Base-by-base conservation (phyloP, 2,888 invertebrate species). In the Actias luna region DNA sequence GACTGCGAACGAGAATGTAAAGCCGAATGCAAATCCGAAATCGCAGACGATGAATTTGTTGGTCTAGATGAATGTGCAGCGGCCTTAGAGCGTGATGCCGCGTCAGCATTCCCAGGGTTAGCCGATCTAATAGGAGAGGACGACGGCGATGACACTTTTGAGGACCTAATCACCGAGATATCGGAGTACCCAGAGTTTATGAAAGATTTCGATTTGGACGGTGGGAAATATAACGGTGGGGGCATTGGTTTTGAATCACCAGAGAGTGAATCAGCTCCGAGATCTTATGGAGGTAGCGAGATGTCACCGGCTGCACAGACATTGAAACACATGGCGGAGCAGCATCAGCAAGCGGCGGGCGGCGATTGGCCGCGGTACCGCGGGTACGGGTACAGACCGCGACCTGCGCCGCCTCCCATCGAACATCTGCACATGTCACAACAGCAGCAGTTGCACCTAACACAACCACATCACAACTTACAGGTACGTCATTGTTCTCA, bases 321-420 rank as follows among this genome's bases (percentile, higher is more conserved):
- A 0, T 93, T 99, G 61, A 98, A 98, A 84, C 98, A 98, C 79
- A 98, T 98, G 98, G 98, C 98, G 46, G 98, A 98, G 84, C 98
- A 98, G 85, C 98, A 98, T 88, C 98, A 98, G 89, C 97, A 97
- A 87, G 90, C 89, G 65, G 80, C 91, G 35, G 92, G 90, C 82
- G 96, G 96, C 1, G 94, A 93, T 82, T 94, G 89, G 82, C 82
- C 84, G 68, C 87, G 91, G 62, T 91, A 87, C 93, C 95, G 91
- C 58, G 85, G 84, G 87, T 95, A 85, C 93, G 93, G 82, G 61
- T 89, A 89, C 76, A 82, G 93, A 62, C 82, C 93, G 73, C 92
- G 92, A 64, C 85, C 81, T 71, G 83, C 80, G 76, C 91, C 82
- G 77, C 76, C 86, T 82, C 71, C 84, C 75, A 78, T 89, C 76